Evolutionary conservation across 1,140 invertebrate species (phyloP).

Genomic region (Hylyphantes graminicola): DNA sequence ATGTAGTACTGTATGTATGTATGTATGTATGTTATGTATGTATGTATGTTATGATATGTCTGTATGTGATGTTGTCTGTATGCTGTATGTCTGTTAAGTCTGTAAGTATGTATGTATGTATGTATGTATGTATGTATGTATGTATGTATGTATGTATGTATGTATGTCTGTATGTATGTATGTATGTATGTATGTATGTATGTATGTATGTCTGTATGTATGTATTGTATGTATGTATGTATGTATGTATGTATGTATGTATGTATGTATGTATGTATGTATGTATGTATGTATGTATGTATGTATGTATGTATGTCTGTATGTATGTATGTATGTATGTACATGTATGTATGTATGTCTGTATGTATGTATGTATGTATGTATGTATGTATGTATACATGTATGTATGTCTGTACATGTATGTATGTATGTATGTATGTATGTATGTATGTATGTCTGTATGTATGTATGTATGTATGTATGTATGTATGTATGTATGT

Average conservation of each 20-base stretch:
- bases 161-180: not conserved
- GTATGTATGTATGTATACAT: not conserved
- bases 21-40: not conserved
- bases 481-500: not conserved
- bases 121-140: not conserved
- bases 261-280: constrained; percentile 3
- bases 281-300: constrained; percentile 1
- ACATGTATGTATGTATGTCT: not conserved
- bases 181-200: constrained; percentile 1
- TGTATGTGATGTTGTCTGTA: no score
- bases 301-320: not conserved
- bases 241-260: not conserved
- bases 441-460: not conserved
- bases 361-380: constrained; percentile 3
- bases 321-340: constrained; percentile 1
- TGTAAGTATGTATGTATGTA: not conserved
- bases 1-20: not conserved
- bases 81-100: no score
- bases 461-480: not conserved
- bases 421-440: not conserved
- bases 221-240: no score
- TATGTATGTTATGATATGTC: not conserved
- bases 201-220: not conserved
- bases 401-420: not conserved
- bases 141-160: constrained; percentile 1